Evolutionary conservation across 1,140 invertebrate species (phyloP).

Genomic region (Watersipora subatra): DNA sequence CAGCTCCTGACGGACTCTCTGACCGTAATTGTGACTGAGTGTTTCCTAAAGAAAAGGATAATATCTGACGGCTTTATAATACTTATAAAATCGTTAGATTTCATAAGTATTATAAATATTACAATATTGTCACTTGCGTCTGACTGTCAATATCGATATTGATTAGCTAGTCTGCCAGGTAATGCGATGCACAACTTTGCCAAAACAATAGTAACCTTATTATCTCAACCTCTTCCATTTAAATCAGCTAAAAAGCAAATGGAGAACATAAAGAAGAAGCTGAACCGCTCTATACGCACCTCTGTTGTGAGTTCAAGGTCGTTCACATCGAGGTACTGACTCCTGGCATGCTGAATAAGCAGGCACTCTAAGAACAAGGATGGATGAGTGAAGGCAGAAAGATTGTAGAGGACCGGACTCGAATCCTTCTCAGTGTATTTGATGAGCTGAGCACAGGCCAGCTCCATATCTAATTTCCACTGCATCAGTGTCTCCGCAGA

Average conservation of each 20-base stretch:
- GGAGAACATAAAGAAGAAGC: too few species aligned
- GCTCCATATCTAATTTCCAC: slow-evolving; percentile 20
- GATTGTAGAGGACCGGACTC: slow-evolving; percentile 14
- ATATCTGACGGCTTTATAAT: too few species aligned
- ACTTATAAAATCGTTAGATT: too few species aligned
- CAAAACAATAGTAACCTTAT: too few species aligned
- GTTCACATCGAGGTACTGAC: slow-evolving; percentile 26
- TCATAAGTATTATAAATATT: too few species aligned
- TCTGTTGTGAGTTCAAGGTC: slow-evolving; percentile 22
- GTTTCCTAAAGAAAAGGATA: too few species aligned
- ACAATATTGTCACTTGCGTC: background rate
- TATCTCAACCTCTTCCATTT: too few species aligned
- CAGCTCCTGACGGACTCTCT: too few species aligned
- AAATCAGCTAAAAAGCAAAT: too few species aligned
- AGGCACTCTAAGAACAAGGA: slow-evolving; percentile 26
- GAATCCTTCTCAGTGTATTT: slow-evolving; percentile 14
- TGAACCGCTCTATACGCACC: slow-evolving; percentile 17
- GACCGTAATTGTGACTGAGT: too few species aligned
- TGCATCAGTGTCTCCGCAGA: slow-evolving; percentile 16
- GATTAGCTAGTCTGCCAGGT: background rate
- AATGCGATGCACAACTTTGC: too few species aligned
- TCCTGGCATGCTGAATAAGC: slow-evolving; percentile 26
- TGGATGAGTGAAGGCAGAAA: slow-evolving; percentile 27
- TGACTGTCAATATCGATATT: background rate
- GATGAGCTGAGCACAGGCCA: slow-evolving; percentile 13